Base-by-base conservation (phyloP, 2,113 vertebrate species). In the Austrofundulus limnaeus region DNA sequence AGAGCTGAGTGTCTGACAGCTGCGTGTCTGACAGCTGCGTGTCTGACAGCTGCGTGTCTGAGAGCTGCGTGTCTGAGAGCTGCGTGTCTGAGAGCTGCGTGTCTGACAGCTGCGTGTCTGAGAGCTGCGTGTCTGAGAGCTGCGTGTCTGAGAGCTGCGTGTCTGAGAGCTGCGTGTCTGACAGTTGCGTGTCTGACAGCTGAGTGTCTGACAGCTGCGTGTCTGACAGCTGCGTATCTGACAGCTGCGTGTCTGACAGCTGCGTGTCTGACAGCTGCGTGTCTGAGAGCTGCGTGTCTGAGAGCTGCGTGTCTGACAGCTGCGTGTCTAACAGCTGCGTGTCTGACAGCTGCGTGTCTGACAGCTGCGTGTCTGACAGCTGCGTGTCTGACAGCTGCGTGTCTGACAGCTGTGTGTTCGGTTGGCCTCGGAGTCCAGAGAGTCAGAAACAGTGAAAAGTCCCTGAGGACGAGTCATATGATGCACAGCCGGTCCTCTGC, bases 401-500 rank as follows among this genome's bases (percentile, higher is more conserved):
- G 63, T 53, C 46, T 28, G 25, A n/a, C n/a, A n/a, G n/a, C n/a
- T n/a, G n/a, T n/a, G n/a, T 3, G 25, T 7, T 7, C 25, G 25
- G 25, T 28, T 28, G 7, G 48, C 61, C 24, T 68, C 59, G 20
- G 14, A 80, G 73, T 24, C 53, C 9, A 59, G 63, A 62, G 81
- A 15, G 73, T 78, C 61, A 0, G 78, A 81, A 68, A 82, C 60
- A 56, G 58, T 80, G 57, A 80, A 80, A n/a, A 75, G 77, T 82
- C 85, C 83, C 82, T 34, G 31, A 77, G 77, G 81, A 77, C 23
- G 75, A 70, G 73, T 86, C 87, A 87, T 80, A 85, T 88, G 86
- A 88, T 78, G 72, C 79, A 68, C 86, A 77, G 80, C 80, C 71
- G 84, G 73, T 77, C 73, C 80, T 80, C 77, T 81, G 77, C 72